Base-by-base conservation (phyloP, 2,888 invertebrate genomes). In the Shargacucullia verbasci region DNA sequence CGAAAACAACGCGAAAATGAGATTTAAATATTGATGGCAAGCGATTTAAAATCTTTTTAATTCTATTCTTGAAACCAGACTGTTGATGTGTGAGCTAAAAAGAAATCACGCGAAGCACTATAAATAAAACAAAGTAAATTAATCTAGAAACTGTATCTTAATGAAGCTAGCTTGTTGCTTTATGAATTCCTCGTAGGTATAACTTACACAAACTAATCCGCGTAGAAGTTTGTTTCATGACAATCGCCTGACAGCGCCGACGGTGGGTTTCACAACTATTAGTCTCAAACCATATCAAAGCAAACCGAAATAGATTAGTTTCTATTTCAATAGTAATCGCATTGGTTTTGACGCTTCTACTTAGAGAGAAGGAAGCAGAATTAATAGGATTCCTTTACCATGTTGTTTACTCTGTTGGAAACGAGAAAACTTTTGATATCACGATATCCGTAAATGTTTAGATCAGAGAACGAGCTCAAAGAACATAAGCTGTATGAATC, bases 191-290 rank as follows among this genome's bases (percentile, higher is more conserved):
- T 75, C 52, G 59, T 27, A 27, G 7, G 8, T 73, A 68, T 49
- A 73, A 72, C 65, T 75, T 58, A 38, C 10, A 43, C 56, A 58
- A 75, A 72, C 62, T 70, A 62, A 58, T 64, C 66, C 52, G 34
- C 11, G 37, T 34, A 39, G 39, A 73, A 75, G 64, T 75, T 75
- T 59, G 67, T 68, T 66, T 63, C 41, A 54, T 55, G 68, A 70
- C 62, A 75, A 53, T 61, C 45, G 38, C 7, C 53, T 65, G 57
- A 61, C 52, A 45, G 57, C 47, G 31, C 38, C 12, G 25, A n/a
- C 33, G 40, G 47, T 53, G 20, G n/a, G 48, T 52, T 62, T 53
- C 54, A 33, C 25, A 62, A 59, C 53, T 50, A 57, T 14, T 38
- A n/a, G 40, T 57, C 53, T 48, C 49, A 52, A 54, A 48, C 53